phyloP scores from a whole-genome alignment of 1,140 invertebrate genomes.

The Brachionus rubens region DNA sequence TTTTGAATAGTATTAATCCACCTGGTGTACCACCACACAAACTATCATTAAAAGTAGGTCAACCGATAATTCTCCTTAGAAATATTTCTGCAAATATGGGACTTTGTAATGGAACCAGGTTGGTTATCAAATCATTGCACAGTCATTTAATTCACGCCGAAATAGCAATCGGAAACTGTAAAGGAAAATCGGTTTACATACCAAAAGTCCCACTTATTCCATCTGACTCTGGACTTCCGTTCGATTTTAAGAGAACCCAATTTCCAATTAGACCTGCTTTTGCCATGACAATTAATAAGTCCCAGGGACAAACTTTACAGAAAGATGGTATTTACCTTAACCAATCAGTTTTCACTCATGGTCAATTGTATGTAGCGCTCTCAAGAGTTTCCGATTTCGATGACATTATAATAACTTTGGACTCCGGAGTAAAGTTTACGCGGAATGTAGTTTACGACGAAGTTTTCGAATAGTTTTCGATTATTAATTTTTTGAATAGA shows the following conservation, averaged over 20 bases:
- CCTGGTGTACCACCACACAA: slow-evolving; percentile 56
- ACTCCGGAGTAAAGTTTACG: not conserved
- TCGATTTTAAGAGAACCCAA: slow-evolving; percentile 62
- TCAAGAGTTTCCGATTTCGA: slow-evolving; percentile 47
- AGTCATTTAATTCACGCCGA: slow-evolving; percentile 48
- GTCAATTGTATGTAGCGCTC: slow-evolving; percentile 52
- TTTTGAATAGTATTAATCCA: slow-evolving; percentile 54
- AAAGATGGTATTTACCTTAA: slow-evolving; percentile 49
- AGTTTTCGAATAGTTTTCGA: too few relatives aligned
- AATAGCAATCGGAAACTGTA: slow-evolving; percentile 47
- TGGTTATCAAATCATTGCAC: slow-evolving; percentile 50
- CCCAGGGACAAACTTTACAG: slow-evolving; percentile 51
- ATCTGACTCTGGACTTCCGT: slow-evolving; percentile 48
- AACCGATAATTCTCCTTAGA: slow-evolving; percentile 56
- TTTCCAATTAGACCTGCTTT: slow-evolving; percentile 60
- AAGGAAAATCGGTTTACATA: slow-evolving; percentile 50
- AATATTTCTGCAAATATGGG: slow-evolving; percentile 53
- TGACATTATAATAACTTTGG: not conserved
- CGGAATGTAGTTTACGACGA: slow-evolving; percentile 2
- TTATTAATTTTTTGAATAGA: too few relatives aligned
- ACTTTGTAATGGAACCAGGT: slow-evolving; percentile 58
- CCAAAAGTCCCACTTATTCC: slow-evolving; percentile 49
- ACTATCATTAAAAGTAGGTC: slow-evolving; percentile 56
- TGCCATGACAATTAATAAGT: slow-evolving; percentile 52
- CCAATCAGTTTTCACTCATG: slow-evolving; percentile 49